Evolutionary conservation across 2,113 vertebrate species (phyloP), one percentile per base, ranked within the genome.

Genomic region (Ascaphus truei): DNA sequence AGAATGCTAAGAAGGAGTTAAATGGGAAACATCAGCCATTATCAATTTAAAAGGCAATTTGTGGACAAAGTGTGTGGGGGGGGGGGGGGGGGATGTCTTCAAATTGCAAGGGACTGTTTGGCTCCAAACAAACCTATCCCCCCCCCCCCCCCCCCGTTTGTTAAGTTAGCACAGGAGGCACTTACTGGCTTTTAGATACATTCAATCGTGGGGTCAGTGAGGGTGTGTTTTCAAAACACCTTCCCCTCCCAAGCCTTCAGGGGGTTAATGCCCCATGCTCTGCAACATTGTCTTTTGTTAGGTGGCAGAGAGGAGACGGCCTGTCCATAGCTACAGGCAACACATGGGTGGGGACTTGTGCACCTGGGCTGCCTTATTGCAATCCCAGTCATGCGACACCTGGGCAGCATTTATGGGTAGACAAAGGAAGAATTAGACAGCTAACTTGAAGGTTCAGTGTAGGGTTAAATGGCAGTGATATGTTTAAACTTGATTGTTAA

Each of bases 141-240:
- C 23, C 51, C 47, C 15, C 15, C 8, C 23, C 51, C 47, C 51
- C 31, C 33, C 52, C 30, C 34, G 31, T 41, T 59, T 61, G 34
- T 61, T 61, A 61, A 52, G 45, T 69, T 39, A 71, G 61, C 33
- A 41, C 47, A 60, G 55, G 45, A 39, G 31, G 16, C 67, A 71
- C 56, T 71, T 61, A 30, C 25, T 41, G 56, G 55, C 56, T 31
- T 60, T 51, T 60, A 23, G 22, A 27, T 16, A 15, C 29, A 18
- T 37, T 52, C 33, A 52, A 61, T 31, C 31, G 45, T 29, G 23
- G 56, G 67, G 45, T 71, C 57, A 61, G 30, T 10, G 13, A 71
- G 47, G 47, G 29, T 31, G 7, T 71, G 47, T 61, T 71, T 71
- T 37, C 45, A 61, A 60, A 61, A 61, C 67, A 71, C 34, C 56